Base-by-base conservation (phyloP, 1,140 invertebrate genomes). In the Dreissena polymorpha region DNA sequence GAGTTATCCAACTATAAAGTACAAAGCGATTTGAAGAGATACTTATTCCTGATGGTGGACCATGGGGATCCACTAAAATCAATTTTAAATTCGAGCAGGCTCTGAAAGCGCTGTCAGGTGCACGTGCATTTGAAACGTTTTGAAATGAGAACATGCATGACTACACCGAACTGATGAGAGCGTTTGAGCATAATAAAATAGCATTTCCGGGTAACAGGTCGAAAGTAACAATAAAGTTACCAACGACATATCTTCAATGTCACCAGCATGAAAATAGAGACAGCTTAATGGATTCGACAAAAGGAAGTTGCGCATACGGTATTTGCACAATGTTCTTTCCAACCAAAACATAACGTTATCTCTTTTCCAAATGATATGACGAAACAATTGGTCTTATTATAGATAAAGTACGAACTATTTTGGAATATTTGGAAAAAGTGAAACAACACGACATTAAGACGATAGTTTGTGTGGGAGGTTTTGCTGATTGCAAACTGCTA, bases 401-500 rank as follows among this genome's bases (percentile, higher is more conserved):
- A 5, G 49, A 64, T 29, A 63, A 25, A 25, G 25, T 81, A 18
- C 18, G 65, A 29, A 39, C 27, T 5, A 65, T 63, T 51, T 16
- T 81, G n/a, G 53, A 16, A 18, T 39, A 39, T 39, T 39, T 39
- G 39, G 39, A 39, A 39, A 39, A 39, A 39, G 0, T 25, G 8
- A 39, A 39, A 39, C 39, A 39, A 23, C 21, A 60, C 21, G 23
- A 74, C 23, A 68, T 83, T 21, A 27, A 75, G 6, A 74, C 71
- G 13, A 74, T 83, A 18, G 27, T 74, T 29, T 83, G 71, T 49
- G 71, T 75, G 12, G 80, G 80, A 55, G 80, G 80, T 29, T 83
- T 83, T 83, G 65, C 80, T 13, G 80, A 75, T 63, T 83, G 80
- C 67, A 14, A 29, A 6, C 23, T 75, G 21, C 27, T 83, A 39